phyloP scores from a whole-genome alignment of 2,797 vertebrate species.

The Aeoliscus strigatus region DNA sequence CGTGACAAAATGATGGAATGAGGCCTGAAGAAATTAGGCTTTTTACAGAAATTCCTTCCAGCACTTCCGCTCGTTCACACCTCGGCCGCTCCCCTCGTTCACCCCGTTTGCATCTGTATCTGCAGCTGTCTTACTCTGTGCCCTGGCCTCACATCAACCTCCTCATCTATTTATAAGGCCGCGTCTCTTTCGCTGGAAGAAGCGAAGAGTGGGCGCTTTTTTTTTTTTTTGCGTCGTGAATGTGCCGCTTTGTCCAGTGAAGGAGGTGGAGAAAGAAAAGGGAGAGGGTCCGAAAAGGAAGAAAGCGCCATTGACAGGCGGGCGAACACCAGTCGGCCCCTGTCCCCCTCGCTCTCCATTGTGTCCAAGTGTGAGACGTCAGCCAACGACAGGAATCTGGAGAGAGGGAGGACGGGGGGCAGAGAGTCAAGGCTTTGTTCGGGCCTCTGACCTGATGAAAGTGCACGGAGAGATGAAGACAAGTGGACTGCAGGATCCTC shows the following conservation, averaged over 20 bases:
- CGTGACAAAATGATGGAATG: slow-evolving; percentile 56
- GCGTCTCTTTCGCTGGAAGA: slow-evolving; percentile 41
- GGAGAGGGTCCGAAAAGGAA: slow-evolving; percentile 36
- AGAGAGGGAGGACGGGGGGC: slow-evolving; percentile 58
- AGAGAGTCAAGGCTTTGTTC: slow-evolving; percentile 65
- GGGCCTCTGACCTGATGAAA: slow-evolving; percentile 38
- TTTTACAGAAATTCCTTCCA: slow-evolving; percentile 16
- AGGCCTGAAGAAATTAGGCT: no score
- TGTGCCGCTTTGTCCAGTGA: slow-evolving; percentile 61
- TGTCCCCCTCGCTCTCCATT: slow-evolving; percentile 67
- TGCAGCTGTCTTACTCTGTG: background rate
- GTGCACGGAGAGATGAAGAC: slow-evolving; percentile 44
- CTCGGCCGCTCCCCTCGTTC: no score
- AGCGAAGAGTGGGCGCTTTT: slow-evolving; percentile 61
- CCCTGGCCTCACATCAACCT: slow-evolving; percentile 59
- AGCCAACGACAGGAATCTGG: slow-evolving; percentile 73
- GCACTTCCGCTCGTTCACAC: slow-evolving; percentile 4
- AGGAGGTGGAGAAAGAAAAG: slow-evolving; percentile 19
- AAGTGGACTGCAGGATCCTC: slow-evolving; percentile 27
- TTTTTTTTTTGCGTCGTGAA: slow-evolving; percentile 60
- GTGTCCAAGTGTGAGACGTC: slow-evolving; percentile 68
- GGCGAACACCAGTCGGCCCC: slow-evolving; percentile 58
- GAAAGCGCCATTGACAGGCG: slow-evolving; percentile 67
- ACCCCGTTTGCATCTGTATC: slow-evolving; percentile 3
- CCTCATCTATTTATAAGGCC: slow-evolving; percentile 72